Base-by-base conservation (phyloP, 2,113 vertebrate species). In the Lasiurus cinereus region DNA sequence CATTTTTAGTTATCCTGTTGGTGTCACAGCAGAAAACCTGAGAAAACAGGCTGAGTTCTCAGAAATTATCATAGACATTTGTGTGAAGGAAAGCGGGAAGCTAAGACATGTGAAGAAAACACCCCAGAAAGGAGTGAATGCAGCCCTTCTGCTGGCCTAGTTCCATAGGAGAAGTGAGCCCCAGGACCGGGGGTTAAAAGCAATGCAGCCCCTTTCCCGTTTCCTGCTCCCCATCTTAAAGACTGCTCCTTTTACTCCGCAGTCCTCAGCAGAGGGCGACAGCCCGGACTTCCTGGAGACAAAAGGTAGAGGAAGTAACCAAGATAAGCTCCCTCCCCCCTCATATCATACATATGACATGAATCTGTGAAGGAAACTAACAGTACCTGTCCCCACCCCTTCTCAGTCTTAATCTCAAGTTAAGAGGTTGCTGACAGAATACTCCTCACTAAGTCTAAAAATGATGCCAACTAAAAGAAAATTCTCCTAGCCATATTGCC, bases 41-140 rank as follows among this genome's bases (percentile, higher is more conserved):
- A 91, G 72, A 88, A 84, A 66, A 59, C 16, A 89, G 50, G 5
- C 36, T 79, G 66, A 43, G 14, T 92, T 91, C 50, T 91, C 62
- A 94, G 83, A 67, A 84, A 91, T 85, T 77, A 24, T 73, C 21
- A 12, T 6, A 78, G 78, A 24, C 13, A 33, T 84, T 39, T 84
- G 54, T 46, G 21, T 56, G 18, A 29, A 78, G 43, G 72, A 85
- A 67, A 66, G 27, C 4, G 11, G 80, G 73, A 43, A 89, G 91
- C 24, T 50, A 56, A 56, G 62, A 89, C 13, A 24, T 67, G 6
- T 62, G 56, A 72, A 69, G 62, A 69, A 6, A 66, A 43, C 2
- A 24, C 11, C 54, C 66, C 43, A 66, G 59, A 43, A 56, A 67
- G 62, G 67, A 88, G 18, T 31, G 31, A 33, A 31, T 46, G 8